phyloP scores from a whole-genome alignment of 2,797 vertebrate genomes.

The Smutsia temminckii region DNA sequence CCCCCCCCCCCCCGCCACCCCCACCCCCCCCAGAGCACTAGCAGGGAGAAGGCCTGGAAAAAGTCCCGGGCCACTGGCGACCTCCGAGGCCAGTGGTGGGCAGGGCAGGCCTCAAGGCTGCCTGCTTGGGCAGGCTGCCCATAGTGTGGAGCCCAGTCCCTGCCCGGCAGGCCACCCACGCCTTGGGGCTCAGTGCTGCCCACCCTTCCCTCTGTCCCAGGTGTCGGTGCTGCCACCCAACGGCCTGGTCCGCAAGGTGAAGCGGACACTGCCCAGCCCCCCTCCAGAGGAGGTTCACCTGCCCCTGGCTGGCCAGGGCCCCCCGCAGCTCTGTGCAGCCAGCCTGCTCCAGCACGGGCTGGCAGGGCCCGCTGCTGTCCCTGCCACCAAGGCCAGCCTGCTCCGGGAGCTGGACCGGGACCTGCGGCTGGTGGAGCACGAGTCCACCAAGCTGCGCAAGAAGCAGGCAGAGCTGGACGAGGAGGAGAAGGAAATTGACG shows the following conservation, averaged over 20 bases:
- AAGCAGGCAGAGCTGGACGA: conserved; percentile 98
- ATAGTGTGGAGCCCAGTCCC: background rate
- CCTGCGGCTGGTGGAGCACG: conserved; percentile 97
- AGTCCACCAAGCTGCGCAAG: conserved; percentile 98
- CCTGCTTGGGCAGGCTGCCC: background rate
- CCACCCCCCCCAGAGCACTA: background rate
- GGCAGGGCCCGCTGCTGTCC: conserved; percentile 85
- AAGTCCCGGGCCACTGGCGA: background rate
- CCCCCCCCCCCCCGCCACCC: background rate
- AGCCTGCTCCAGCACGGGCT: conserved; percentile 91
- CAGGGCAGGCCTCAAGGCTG: conserved; percentile 1
- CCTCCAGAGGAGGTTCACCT: conserved; percentile 96
- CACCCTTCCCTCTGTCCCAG: conserved; percentile 87
- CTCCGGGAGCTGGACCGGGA: conserved; percentile 97
- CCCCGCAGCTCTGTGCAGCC: conserved; percentile 94
- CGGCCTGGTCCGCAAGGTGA: conserved; percentile 96
- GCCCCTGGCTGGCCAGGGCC: conserved; percentile 91
- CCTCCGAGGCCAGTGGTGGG: conserved; percentile 39
- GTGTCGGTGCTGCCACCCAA: conserved; percentile 95
- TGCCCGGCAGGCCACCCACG: conserved; percentile 40
- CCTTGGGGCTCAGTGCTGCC: conserved; percentile 74
- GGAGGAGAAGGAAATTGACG: conserved; percentile 99
- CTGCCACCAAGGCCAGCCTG: conserved; percentile 95
- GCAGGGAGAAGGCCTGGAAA: background rate
- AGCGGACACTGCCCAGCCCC: conserved; percentile 98